Conservation (phyloP, 2,888 invertebrate species). For the Nemapogon koenigi region DNA sequence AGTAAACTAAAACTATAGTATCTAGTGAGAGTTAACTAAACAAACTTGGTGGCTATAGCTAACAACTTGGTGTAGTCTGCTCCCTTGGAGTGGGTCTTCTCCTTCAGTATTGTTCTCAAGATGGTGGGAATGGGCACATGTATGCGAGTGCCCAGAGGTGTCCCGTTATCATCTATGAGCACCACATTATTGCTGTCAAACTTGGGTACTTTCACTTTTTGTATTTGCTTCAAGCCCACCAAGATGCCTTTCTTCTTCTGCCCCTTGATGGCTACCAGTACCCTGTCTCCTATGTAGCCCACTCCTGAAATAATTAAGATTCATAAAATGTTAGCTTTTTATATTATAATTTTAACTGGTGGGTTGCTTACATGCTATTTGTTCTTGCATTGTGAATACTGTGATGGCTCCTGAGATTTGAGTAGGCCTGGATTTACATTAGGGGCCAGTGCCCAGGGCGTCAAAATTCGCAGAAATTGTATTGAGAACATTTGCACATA, state of each 20-base stretch:
- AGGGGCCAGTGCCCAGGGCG: too few species aligned
- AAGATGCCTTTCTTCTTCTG: slow-evolving; percentile 93
- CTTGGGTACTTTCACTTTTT: slow-evolving; percentile 81
- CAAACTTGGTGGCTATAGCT: slow-evolving; percentile 88
- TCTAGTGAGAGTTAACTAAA: slow-evolving; percentile 48
- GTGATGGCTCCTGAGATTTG: too few species aligned
- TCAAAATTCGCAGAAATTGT: too few species aligned
- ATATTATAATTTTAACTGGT: too few species aligned
- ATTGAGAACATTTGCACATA: too few species aligned
- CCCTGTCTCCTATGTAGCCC: slow-evolving; percentile 78
- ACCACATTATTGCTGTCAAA: slow-evolving; percentile 97
- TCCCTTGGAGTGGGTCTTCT: slow-evolving; percentile 80
- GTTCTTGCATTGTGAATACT: too few species aligned
- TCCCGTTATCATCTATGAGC: slow-evolving; percentile 92
- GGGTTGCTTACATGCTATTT: too few species aligned
- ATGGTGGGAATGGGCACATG: slow-evolving; percentile 94
- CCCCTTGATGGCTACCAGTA: slow-evolving; percentile 92
- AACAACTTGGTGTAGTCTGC: slow-evolving; percentile 93
- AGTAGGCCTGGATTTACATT: too few species aligned
- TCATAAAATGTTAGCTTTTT: too few species aligned
- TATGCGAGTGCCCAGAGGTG: slow-evolving; percentile 94
- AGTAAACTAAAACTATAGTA: neutral
- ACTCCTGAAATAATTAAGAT: slow-evolving; percentile 53
- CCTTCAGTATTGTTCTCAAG: slow-evolving; percentile 82
- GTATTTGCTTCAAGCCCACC: slow-evolving; percentile 86